These are phyloP conservation scores for Tenualosa ilisha DNA, from an alignment of 2,797 vertebrate species.

Conservation along the genomic window DNA sequence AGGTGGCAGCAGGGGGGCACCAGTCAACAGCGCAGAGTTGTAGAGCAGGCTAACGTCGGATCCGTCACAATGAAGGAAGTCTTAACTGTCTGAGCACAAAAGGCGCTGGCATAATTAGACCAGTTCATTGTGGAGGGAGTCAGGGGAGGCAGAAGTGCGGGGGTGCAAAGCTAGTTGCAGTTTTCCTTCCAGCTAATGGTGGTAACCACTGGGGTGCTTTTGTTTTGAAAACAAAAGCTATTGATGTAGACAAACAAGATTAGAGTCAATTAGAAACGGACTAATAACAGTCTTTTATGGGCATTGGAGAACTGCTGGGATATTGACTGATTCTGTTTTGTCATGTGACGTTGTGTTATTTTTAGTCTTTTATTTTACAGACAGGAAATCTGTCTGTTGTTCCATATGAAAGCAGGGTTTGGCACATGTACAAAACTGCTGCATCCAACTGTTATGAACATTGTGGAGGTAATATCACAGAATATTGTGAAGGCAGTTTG, in stretches of 20 bases:
- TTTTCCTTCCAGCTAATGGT: constrained; percentile 57
- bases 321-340: constrained; percentile 51
- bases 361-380: neutral
- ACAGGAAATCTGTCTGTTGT: neutral
- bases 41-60: constrained; percentile 43
- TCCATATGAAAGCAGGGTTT: neutral
- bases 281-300: constrained; percentile 58
- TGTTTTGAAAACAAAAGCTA: constrained; percentile 61
- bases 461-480: no score
- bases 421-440: no score
- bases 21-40: neutral
- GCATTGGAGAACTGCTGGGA: constrained; percentile 53
- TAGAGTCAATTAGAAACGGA: constrained; percentile 72
- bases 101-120: constrained; percentile 54
- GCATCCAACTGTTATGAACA: no score
- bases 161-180: constrained; percentile 13
- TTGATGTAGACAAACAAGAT: constrained; percentile 74
- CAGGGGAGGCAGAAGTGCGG: neutral
- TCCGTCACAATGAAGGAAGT: constrained; percentile 49
- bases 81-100: neutral
- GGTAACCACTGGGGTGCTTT: constrained; percentile 59
- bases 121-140: constrained; percentile 39
- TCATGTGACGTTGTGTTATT: constrained; percentile 41
- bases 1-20: neutral
- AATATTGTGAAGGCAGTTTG: no score